These are phyloP conservation scores for Tetrax tetrax DNA, from an alignment of 2,113 vertebrate genomes.

Conservation along the genomic window DNA sequence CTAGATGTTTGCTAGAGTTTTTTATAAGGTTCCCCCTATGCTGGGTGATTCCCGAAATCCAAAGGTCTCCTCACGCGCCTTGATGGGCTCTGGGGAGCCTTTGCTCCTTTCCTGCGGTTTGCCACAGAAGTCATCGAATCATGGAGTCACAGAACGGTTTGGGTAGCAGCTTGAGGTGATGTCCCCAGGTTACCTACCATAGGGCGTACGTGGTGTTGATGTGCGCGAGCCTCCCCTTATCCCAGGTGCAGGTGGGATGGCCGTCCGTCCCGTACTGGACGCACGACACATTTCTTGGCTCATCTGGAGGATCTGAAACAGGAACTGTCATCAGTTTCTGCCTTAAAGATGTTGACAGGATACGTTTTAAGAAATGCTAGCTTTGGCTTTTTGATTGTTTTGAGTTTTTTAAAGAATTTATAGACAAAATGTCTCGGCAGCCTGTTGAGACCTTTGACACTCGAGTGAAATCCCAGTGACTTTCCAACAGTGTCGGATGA, in stretches of 20 bases:
- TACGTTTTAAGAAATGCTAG: background rate
- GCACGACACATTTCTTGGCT: slow-evolving; percentile 70
- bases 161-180: too few relatives aligned
- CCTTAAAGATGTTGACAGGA: accelerated
- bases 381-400: background rate
- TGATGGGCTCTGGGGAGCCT: background rate
- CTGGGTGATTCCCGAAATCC: background rate
- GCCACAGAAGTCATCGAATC: background rate
- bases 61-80: accelerated
- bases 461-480: background rate
- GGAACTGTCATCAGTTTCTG: background rate
- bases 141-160: too few relatives aligned
- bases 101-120: background rate
- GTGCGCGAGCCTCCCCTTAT: slow-evolving; percentile 56
- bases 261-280: slow-evolving; percentile 59
- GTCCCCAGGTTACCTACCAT: slow-evolving; percentile 33
- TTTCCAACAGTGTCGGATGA: background rate
- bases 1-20: background rate
- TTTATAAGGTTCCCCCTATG: background rate
- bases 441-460: background rate
- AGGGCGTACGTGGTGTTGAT: slow-evolving; percentile 28
- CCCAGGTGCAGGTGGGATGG: slow-evolving; percentile 69
- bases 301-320: slow-evolving; percentile 72
- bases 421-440: background rate
- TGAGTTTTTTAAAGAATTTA: background rate